Conservation (phyloP, 2,113 vertebrate genomes). For the Sebastes schlegelii region DNA sequence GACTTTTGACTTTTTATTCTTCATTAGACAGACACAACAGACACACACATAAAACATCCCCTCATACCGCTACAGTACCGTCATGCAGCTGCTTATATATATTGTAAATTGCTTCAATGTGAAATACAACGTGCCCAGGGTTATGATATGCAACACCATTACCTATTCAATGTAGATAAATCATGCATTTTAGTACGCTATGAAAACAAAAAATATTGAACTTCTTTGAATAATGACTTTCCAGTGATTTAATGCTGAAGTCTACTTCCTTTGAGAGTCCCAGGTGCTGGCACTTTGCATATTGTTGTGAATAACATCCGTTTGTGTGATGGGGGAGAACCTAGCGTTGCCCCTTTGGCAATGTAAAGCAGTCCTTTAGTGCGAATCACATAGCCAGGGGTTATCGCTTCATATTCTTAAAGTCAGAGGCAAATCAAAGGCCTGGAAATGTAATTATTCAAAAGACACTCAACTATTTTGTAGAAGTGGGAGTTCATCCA, state of each 20-base stretch:
- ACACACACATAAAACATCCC: constrained; percentile 44
- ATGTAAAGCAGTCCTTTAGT: constrained; percentile 85
- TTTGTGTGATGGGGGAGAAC: constrained; percentile 72
- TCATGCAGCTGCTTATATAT: constrained; percentile 37
- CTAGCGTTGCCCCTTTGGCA: constrained; percentile 79
- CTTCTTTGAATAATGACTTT: constrained; percentile 82
- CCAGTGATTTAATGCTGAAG: constrained; percentile 77
- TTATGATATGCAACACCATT: constrained; percentile 62
- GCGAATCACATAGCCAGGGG: constrained; percentile 80
- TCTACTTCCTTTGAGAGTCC: constrained; percentile 77
- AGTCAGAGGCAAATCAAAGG: constrained; percentile 76
- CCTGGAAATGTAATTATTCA: constrained; percentile 68
- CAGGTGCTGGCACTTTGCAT: constrained; percentile 83
- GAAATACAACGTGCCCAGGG: constrained; percentile 62
- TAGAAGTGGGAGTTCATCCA: constrained; percentile 55
- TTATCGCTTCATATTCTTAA: constrained; percentile 79
- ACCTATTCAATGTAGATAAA: constrained; percentile 68
- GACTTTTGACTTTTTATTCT: constrained; percentile 52
- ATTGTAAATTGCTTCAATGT: constrained; percentile 57
- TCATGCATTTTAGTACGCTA: constrained; percentile 64
- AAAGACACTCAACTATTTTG: constrained; percentile 58
- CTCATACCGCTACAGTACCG: constrained; percentile 13
- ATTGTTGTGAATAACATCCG: constrained; percentile 84
- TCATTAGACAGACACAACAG: constrained; percentile 37
- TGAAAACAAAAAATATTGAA: constrained; percentile 70